Percentiles rank a stretch among this genome's conserved stretches.
Conservation (phyloP, 2,888 invertebrate species). For the Caenorhabditis doughertyi region DNA sequence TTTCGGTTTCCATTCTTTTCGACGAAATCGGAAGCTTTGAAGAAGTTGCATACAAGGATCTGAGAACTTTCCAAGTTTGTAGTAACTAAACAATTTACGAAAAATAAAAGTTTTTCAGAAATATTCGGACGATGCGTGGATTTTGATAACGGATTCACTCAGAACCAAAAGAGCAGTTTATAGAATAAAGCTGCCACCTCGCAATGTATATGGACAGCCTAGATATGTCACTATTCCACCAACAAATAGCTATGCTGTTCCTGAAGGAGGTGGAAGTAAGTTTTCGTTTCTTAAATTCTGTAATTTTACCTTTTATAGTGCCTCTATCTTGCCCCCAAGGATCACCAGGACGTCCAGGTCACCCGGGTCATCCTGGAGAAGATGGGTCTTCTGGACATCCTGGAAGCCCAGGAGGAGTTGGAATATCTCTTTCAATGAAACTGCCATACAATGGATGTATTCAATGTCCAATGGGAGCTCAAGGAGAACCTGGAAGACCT, state of each 20-base stretch:
- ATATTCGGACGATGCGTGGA: constrained; percentile 52
- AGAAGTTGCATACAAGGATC: constrained; percentile 16
- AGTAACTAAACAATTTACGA: too few species aligned
- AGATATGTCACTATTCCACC: constrained; percentile 50
- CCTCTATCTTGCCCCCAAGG: constrained; percentile 43
- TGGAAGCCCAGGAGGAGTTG: constrained; percentile 52
- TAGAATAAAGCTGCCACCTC: constrained; percentile 34
- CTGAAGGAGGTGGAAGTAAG: constrained; percentile 50
- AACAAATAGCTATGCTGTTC: constrained; percentile 27
- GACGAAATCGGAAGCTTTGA: constrained; percentile 48
- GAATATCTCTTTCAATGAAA: constrained; percentile 45
- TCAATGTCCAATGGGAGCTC: constrained; percentile 52
- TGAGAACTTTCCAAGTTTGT: constrained; percentile 44
- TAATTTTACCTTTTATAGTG: constrained; percentile 19
- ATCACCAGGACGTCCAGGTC: constrained; percentile 48
- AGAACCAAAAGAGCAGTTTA: constrained; percentile 46
- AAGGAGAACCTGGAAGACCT: constrained; percentile 44
- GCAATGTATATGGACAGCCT: constrained; percentile 19
- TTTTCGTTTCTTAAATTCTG: not conserved
- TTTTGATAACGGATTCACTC: constrained; percentile 11
- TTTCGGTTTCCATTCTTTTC: constrained; percentile 1
- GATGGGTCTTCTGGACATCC: constrained; percentile 46
- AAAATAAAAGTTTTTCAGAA: constrained; percentile 10
- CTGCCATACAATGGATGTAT: constrained; percentile 62
- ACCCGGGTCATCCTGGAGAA: constrained; percentile 56